These are phyloP conservation scores for Ichneumon xanthorius DNA, from an alignment of 2,888 invertebrate genomes.

Conservation along the genomic window DNA sequence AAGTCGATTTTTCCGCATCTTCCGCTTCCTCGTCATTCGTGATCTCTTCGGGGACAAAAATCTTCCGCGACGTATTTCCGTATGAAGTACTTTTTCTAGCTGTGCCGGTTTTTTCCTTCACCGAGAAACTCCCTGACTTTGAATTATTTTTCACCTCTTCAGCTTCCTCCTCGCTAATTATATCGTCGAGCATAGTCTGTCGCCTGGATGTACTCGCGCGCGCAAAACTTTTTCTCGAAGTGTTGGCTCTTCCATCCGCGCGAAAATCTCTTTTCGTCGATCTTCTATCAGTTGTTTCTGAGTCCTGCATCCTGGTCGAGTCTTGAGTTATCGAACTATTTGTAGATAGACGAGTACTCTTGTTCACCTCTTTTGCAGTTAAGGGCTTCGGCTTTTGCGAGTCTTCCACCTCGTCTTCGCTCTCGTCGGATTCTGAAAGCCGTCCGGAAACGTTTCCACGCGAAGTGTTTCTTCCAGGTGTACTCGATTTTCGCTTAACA, in stretches of 20 bases:
- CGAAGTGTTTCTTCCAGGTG: not conserved
- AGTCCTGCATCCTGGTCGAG: not conserved
- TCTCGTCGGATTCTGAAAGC: not conserved
- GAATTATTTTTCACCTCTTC: not conserved
- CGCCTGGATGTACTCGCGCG: not conserved
- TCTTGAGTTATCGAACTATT: not conserved
- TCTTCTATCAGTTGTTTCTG: not conserved
- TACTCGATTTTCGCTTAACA: not conserved
- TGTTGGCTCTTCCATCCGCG: not conserved
- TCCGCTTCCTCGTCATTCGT: not conserved
- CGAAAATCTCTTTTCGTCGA: not conserved
- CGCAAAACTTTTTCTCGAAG: slow-evolving; percentile 10
- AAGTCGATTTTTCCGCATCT: not conserved
- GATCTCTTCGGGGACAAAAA: not conserved
- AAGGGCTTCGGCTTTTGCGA: not conserved
- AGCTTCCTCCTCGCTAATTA: not conserved
- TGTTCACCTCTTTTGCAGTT: not conserved
- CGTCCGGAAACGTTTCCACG: not conserved
- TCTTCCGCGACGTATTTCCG: not conserved
- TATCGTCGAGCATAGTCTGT: slow-evolving; percentile 12
- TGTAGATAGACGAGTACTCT: not conserved
- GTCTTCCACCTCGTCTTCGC: not conserved
- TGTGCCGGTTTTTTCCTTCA: not conserved
- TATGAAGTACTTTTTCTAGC: not conserved
- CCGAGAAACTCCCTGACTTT: not conserved